Percentiles rank a stretch among this genome's conserved stretches.
Evolutionary conservation across 2,113 vertebrate genomes (phyloP).

Genomic region (Prionailurus bengalensis): DNA sequence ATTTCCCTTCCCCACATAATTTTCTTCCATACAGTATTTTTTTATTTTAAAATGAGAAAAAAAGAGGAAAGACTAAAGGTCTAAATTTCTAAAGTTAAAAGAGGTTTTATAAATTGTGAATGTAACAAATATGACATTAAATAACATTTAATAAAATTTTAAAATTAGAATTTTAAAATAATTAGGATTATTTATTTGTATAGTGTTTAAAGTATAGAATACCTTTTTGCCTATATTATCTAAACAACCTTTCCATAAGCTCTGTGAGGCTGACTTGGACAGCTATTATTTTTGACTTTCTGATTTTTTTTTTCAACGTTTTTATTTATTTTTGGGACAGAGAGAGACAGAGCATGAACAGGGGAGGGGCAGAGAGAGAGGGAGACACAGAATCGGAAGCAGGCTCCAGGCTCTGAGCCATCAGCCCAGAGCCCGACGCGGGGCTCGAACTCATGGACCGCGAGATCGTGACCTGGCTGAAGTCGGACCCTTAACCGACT

Average conservation of each 20-base stretch:
- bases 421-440: no score
- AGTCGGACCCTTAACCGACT: no score
- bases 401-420: no score
- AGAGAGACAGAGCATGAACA: no score
- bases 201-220: neutral
- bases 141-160: no score
- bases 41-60: neutral
- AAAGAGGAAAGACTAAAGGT: neutral
- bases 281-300: neutral
- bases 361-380: no score
- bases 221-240: neutral
- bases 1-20: neutral
- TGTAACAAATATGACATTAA: neutral
- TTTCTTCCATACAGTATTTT: neutral
- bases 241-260: neutral
- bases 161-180: slow-evolving; percentile 36
- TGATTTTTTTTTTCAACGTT: neutral
- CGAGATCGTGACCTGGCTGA: no score
- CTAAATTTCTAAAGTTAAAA: neutral
- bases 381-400: no score
- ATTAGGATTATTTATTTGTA: neutral
- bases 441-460: no score
- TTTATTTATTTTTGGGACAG: no score
- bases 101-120: neutral
- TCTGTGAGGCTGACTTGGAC: neutral